Evolutionary conservation across 2,797 vertebrate species (phyloP).

Genomic region (Acropternis orthonyx): DNA sequence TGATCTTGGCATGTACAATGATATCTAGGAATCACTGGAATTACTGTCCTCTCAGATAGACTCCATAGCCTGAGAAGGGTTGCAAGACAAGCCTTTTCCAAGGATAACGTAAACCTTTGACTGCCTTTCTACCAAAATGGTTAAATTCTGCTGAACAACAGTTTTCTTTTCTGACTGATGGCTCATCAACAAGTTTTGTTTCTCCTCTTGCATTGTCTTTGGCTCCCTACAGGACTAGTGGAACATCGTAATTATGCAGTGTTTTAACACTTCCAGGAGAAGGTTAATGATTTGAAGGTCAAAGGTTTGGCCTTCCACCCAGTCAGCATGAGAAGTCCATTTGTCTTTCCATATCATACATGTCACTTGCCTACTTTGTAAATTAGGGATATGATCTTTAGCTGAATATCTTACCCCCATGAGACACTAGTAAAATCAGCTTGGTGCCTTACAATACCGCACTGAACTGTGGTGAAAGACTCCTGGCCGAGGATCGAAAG

Average conservation of each 20-base stretch:
- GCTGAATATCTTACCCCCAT: neutral
- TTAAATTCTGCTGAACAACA: neutral
- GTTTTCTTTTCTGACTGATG: neutral
- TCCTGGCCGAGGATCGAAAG: neutral
- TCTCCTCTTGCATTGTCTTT: neutral
- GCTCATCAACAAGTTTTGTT: neutral
- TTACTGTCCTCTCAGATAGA: neutral
- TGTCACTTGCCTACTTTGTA: neutral
- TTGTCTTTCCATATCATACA: neutral
- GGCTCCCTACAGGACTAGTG: neutral
- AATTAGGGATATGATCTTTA: neutral
- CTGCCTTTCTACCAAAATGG: neutral
- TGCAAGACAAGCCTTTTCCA: neutral
- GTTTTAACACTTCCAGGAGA: neutral
- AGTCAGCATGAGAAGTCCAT: neutral
- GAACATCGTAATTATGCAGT: neutral
- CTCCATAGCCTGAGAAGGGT: fast-evolving
- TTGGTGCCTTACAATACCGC: neutral
- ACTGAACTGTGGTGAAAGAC: neutral
- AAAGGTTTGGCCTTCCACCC: neutral
- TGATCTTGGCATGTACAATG: neutral
- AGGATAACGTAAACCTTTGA: neutral
- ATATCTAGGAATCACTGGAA: neutral
- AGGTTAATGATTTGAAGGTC: neutral
- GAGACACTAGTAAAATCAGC: neutral